phyloP scores from a whole-genome alignment of 2,797 vertebrate genomes.

The Anabas testudineus region DNA sequence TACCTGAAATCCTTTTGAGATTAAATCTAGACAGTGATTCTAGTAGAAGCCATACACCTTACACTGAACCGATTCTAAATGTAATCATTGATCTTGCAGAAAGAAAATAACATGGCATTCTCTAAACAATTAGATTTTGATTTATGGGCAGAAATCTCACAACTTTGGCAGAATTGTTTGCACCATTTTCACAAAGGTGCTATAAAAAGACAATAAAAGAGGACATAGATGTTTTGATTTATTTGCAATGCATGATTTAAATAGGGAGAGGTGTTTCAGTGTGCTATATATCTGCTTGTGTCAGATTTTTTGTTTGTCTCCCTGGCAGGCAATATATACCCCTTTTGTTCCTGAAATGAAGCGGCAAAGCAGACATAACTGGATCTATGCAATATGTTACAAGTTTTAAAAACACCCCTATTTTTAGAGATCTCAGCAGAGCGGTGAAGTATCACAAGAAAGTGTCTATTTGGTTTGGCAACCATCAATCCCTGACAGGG shows the following conservation, averaged over 20 bases:
- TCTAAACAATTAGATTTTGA: slow-evolving; percentile 1
- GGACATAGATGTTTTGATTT: slow-evolving; percentile 8
- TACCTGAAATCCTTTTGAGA: too few relatives aligned
- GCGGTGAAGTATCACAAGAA: slow-evolving; percentile 32
- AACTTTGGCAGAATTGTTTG: neutral
- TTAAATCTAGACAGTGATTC: neutral
- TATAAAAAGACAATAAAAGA: slow-evolving; percentile 5
- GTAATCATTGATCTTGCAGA: neutral
- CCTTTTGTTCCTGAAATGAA: slow-evolving; percentile 56
- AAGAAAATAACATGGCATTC: neutral
- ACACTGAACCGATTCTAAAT: neutral
- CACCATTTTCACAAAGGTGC: neutral
- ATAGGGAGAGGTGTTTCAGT: slow-evolving; percentile 25
- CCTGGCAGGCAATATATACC: slow-evolving; percentile 60
- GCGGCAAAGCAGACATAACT: slow-evolving; percentile 45
- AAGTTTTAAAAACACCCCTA: slow-evolving; percentile 47
- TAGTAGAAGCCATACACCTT: neutral
- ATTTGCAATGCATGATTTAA: slow-evolving; percentile 27
- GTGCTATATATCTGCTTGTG: slow-evolving; percentile 49
- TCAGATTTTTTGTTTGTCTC: slow-evolving; percentile 55
- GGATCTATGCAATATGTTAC: slow-evolving; percentile 60
- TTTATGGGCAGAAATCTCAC: slow-evolving; percentile 16
- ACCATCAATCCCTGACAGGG: slow-evolving; percentile 25
- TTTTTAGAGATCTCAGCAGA: slow-evolving; percentile 38
- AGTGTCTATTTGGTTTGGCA: slow-evolving; percentile 11